phyloP scores from a whole-genome alignment of 2,888 invertebrate genomes.

The Plutella xylostella region DNA sequence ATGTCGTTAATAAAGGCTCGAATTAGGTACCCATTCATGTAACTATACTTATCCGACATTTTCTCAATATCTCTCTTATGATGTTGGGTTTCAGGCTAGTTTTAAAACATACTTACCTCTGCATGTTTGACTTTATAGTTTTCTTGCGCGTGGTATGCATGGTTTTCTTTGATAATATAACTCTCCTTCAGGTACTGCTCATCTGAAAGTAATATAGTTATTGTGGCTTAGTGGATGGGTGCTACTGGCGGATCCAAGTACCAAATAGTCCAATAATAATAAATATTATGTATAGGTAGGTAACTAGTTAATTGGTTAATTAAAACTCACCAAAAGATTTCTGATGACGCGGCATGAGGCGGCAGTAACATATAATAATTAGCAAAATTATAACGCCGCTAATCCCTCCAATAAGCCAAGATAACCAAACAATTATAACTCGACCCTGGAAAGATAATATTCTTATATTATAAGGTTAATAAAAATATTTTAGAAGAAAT shows the following conservation, averaged over 20 bases:
- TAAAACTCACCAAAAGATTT: slow-evolving; percentile 73
- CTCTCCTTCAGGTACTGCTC: slow-evolving; percentile 59
- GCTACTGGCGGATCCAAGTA: neutral
- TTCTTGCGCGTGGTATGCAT: slow-evolving; percentile 50
- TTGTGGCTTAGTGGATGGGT: neutral
- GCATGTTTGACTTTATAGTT: slow-evolving; percentile 50
- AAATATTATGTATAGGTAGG: neutral
- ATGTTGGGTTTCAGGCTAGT: no score
- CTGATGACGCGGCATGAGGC: slow-evolving; percentile 77
- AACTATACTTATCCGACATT: no score
- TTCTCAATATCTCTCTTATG: no score
- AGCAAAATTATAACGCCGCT: slow-evolving; percentile 74
- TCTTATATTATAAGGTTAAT: slow-evolving; percentile 3
- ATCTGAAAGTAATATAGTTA: slow-evolving; percentile 28
- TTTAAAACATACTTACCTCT: no score
- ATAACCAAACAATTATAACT: slow-evolving; percentile 66
- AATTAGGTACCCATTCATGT: no score
- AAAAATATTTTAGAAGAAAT: slow-evolving; percentile 14
- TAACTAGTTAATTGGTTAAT: neutral
- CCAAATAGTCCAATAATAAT: neutral
- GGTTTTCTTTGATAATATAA: slow-evolving; percentile 53
- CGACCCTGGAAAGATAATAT: slow-evolving; percentile 51
- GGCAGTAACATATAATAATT: slow-evolving; percentile 75
- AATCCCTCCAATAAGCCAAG: slow-evolving; percentile 71
- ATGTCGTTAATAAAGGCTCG: no score